A percentile compares a stretch with the other conserved stretches of the same genome.
Evolutionary conservation across 2,113 vertebrate species (phyloP).

Genomic region (Tympanuchus pallidicinctus): DNA sequence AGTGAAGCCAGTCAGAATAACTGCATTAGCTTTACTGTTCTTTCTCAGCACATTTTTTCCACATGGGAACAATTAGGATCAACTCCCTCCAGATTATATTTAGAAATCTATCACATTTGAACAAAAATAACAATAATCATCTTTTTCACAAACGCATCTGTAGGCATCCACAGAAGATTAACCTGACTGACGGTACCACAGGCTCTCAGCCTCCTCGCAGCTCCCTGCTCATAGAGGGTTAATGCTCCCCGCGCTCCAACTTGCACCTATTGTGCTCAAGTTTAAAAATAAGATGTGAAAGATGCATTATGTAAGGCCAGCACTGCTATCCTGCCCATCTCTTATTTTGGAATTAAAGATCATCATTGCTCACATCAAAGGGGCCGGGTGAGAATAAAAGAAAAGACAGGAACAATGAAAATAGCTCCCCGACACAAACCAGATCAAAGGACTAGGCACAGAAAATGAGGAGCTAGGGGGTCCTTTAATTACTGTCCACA

Average conservation of each 20-base stretch:
- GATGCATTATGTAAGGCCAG: constrained; percentile 79
- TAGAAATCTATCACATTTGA: constrained; percentile 73
- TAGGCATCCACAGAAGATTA: constrained; percentile 31
- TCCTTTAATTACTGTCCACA: constrained; percentile 96
- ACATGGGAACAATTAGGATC: constrained; percentile 81
- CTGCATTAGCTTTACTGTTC: constrained; percentile 68
- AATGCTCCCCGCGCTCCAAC: constrained; percentile 48
- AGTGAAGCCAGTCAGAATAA: constrained; percentile 64
- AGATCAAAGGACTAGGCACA: constrained; percentile 92
- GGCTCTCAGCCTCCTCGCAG: not conserved
- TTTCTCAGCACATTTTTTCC: constrained; percentile 77
- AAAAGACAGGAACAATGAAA: constrained; percentile 86
- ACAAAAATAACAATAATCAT: constrained; percentile 49
- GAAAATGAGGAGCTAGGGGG: constrained; percentile 92
- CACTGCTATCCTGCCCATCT: constrained; percentile 80
- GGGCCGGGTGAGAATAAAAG: constrained; percentile 84
- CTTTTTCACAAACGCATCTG: constrained; percentile 4
- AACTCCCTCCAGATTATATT: constrained; percentile 80
- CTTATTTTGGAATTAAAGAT: constrained; percentile 86
- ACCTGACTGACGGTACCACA: not conserved
- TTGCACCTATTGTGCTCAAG: constrained; percentile 75
- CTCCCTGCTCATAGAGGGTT: constrained; percentile 9
- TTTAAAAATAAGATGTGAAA: constrained; percentile 85
- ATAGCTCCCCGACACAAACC: constrained; percentile 88
- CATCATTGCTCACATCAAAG: constrained; percentile 91